Evolutionary conservation across 1,140 invertebrate species (phyloP), one percentile per base, ranked within the genome.

Genomic region (Scylla paramamosain): DNA sequence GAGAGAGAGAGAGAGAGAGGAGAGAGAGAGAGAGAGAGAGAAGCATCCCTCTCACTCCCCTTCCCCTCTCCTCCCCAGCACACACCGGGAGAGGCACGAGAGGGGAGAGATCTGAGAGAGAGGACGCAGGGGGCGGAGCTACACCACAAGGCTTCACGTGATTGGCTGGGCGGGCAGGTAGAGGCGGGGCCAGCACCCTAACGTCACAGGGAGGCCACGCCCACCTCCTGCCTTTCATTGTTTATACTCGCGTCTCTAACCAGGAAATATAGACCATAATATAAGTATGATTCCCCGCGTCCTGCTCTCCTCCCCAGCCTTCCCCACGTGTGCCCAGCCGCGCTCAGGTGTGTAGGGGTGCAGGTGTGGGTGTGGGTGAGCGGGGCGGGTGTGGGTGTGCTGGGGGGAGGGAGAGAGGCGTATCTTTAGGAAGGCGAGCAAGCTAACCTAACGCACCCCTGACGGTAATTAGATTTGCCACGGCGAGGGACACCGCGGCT

Each of bases 91-190:
- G 48, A 88, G 92, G 82, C 82, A 31, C 83, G n/a, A 46, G 84
- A 59, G 87, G 84, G 67, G 92, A 93, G 92, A 87, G 92, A 93
- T 87, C 92, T 59, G 39, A 87, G 92, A 87, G 92, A 77, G 88
- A n/a, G 25, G 39, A 90, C 52, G 31, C 31, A 90, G 87, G 29
- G 87, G 93, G 87, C 86, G 87, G 93, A 46, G 45, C 86, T 32
- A n/a, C 39, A 82, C 52, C 48, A 88, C 48, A 67, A 94, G 10
- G 3, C 86, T 32, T 86, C 77, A 89, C 52, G 77, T 94, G 93
- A 94, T 94, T 94, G 93, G 93, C 59, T 82, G 87, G 46, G 86
- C 93, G 52, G 93, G 29, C 93, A 94, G 93, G 93, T 94, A 67
- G 93, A 86, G 93, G 93, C 93, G 86, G 86, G 93, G 93, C 48